Conservation (phyloP, 2,797 vertebrate species). For the Mustela erminea region DNA sequence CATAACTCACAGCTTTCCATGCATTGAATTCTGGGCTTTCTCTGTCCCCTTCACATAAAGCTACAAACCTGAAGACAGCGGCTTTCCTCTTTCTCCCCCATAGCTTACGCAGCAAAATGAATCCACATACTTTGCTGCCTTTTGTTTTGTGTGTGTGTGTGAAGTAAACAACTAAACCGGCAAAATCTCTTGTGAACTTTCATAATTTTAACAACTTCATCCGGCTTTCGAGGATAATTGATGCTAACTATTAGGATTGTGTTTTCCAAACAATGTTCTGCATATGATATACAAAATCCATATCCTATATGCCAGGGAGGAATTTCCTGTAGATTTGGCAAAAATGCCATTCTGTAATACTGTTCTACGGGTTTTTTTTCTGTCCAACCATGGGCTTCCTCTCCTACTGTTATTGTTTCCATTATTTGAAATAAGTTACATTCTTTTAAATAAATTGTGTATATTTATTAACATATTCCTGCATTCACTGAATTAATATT, state of each 20-base stretch:
- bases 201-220: not conserved
- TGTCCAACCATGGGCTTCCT: not conserved
- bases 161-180: not conserved
- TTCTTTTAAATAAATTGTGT: not conserved
- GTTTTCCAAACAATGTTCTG: not conserved
- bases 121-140: not conserved
- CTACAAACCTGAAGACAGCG: not conserved
- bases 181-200: not conserved
- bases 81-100: not conserved
- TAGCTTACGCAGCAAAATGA: not conserved
- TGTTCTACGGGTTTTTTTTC: not conserved
- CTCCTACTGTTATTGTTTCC: not conserved
- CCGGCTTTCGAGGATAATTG: not conserved
- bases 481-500: not conserved
- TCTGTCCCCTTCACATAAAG: not conserved
- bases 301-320: not conserved
- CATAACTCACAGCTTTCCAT: conserved; percentile 24
- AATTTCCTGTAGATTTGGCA: not conserved
- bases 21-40: conserved; percentile 1
- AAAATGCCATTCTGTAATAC: not conserved
- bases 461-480: not conserved
- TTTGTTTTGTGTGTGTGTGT: not conserved
- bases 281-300: not conserved
- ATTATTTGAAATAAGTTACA: not conserved
- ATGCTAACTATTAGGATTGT: not conserved